Evolutionary conservation across 2,113 vertebrate species (phyloP).

Genomic region (Chiloscyllium plagiosum): DNA sequence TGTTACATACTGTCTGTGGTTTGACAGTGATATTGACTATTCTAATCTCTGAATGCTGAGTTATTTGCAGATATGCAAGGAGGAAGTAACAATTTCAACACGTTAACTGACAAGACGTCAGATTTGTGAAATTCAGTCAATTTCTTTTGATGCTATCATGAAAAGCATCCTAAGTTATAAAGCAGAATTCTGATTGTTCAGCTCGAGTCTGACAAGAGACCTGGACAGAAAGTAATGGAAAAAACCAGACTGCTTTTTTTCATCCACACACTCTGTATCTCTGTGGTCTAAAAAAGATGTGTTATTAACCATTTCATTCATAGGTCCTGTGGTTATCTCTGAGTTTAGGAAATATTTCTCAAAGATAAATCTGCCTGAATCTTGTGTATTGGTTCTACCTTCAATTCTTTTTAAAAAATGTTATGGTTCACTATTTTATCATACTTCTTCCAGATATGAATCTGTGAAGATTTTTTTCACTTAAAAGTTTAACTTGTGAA

Average conservation of each 20-base stretch:
- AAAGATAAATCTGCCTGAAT: neutral
- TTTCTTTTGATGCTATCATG: no score
- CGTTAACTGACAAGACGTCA: neutral
- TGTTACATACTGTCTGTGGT: neutral
- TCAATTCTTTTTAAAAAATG: neutral
- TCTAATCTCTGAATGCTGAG: neutral
- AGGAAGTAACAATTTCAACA: neutral
- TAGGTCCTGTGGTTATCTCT: neutral
- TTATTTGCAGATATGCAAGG: neutral
- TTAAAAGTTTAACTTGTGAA: neutral
- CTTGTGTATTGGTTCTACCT: neutral
- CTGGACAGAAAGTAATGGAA: neutral
- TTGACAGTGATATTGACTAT: neutral
- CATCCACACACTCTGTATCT: neutral
- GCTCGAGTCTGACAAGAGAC: neutral
- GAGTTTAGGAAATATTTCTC: neutral
- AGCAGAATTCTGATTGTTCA: neutral
- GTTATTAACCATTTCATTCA: neutral
- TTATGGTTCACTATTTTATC: neutral
- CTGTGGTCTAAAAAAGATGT: neutral
- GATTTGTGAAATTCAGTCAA: neutral
- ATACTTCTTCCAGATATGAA: neutral
- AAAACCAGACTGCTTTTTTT: neutral
- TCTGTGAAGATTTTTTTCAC: neutral
- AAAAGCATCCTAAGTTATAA: neutral